A percentile compares a stretch with the other conserved stretches of the same genome.
Conservation (phyloP, 1,140 invertebrate genomes). For the Physella acuta region DNA sequence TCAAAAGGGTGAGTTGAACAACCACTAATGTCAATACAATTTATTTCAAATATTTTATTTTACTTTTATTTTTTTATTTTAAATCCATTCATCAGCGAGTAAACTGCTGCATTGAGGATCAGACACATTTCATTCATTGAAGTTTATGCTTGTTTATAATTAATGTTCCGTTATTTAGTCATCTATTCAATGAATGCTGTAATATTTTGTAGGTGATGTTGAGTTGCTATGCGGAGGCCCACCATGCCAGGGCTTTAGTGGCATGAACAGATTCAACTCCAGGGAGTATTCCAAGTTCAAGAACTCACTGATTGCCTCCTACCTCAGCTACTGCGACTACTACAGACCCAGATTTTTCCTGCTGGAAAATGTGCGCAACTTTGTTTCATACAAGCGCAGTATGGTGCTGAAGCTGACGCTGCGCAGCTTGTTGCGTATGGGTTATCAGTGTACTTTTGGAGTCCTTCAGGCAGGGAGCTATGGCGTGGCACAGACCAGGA, state of each 20-base stretch:
- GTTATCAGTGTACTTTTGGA: constrained; percentile 86
- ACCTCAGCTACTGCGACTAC: constrained; percentile 82
- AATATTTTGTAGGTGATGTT: constrained; percentile 71
- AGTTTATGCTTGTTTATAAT: no score
- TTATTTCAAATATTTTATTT: no score
- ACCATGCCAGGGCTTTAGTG: constrained; percentile 89
- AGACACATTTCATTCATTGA: no score
- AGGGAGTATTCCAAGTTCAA: constrained; percentile 86
- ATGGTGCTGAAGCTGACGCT: constrained; percentile 83
- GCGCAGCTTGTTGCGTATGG: constrained; percentile 75
- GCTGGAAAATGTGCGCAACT: constrained; percentile 86
- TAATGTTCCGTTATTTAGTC: no score
- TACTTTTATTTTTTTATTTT: no score
- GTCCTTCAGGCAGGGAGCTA: constrained; percentile 79
- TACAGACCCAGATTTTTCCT: constrained; percentile 83
- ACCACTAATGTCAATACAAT: no score
- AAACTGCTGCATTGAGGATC: no score
- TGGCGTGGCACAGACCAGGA: constrained; percentile 80
- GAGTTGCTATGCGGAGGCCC: constrained; percentile 84
- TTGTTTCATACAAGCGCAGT: constrained; percentile 78
- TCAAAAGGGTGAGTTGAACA: constrained; percentile 64
- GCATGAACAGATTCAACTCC: constrained; percentile 86
- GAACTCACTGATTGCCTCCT: constrained; percentile 84
- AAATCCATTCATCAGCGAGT: no score
- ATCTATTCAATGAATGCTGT: no score